Conservation (phyloP, 2,113 vertebrate genomes). For the Siniperca knerii region DNA sequence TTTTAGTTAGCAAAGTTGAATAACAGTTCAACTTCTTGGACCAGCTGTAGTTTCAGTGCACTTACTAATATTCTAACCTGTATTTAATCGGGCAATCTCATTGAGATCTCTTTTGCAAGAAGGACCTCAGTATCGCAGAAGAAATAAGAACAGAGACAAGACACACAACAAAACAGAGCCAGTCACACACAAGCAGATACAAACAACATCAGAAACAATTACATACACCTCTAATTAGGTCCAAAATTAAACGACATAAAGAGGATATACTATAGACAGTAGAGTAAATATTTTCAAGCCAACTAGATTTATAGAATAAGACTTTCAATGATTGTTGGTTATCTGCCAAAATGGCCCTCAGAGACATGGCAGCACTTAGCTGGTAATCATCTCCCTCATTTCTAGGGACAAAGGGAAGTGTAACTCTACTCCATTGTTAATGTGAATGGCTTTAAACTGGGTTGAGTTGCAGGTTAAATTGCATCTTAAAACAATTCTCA, state of each 20-base stretch:
- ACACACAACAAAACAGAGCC: background rate
- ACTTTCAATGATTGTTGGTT: background rate
- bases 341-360: background rate
- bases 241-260: background rate
- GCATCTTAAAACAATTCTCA: conserved; percentile 12
- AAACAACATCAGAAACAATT: background rate
- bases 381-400: conserved; percentile 4
- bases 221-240: too few relatives aligned
- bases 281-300: background rate
- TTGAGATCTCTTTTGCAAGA: background rate
- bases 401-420: background rate
- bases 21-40: background rate
- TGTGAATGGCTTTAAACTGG: background rate
- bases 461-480: conserved; percentile 7
- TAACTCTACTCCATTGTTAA: background rate
- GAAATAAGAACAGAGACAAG: too few relatives aligned
- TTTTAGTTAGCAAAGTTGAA: background rate
- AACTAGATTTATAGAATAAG: background rate
- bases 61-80: background rate
- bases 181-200: background rate
- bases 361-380: conserved; percentile 9
- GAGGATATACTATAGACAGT: background rate
- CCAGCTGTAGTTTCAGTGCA: too few relatives aligned
- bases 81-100: background rate
- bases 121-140: background rate